Percentiles rank a stretch among this genome's conserved stretches.
phyloP scores from a whole-genome alignment of 2,113 vertebrate genomes.

The human region GRCh38 chr1:243574501-243575000 shows the following conservation, averaged over 20 bases:
- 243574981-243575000: conserved; percentile 55
- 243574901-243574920: conserved; percentile 31
- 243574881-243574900: neutral
- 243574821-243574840: neutral
- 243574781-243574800: neutral
- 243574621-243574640: neutral
- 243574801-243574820: neutral
- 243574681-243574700: neutral
- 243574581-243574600: neutral
- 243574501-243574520: neutral
- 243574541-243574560: neutral
- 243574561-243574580: neutral
- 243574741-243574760: neutral
- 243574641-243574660: neutral
- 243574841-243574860: conserved; percentile 18
- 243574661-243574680: neutral
- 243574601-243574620: neutral
- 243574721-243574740: neutral
- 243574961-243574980: conserved; percentile 49
- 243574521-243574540: neutral
- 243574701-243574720: neutral
- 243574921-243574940: conserved; percentile 53
- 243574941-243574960: conserved; percentile 62
- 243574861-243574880: conserved; percentile 11
- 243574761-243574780: neutral